Conservation (phyloP, 1,140 invertebrate genomes). For the Listronotus bonariensis region DNA sequence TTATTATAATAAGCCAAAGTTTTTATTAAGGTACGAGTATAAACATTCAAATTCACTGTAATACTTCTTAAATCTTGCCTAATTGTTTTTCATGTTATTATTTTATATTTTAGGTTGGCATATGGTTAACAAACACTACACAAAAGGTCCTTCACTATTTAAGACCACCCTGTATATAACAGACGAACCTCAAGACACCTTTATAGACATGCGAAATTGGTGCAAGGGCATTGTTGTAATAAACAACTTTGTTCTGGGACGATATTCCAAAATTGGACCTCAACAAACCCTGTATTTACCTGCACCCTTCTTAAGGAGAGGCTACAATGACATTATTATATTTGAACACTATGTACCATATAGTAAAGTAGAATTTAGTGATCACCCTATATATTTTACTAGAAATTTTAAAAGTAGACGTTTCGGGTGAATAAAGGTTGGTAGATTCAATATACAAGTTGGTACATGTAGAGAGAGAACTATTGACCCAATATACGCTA, state of each 20-base stretch:
- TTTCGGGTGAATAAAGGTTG: neutral
- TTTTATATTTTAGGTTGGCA: constrained; percentile 48
- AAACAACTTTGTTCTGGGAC: constrained; percentile 68
- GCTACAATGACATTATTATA: constrained; percentile 57
- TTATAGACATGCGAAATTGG: constrained; percentile 57
- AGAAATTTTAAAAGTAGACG: constrained; percentile 7
- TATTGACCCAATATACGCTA: no score
- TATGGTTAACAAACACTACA: constrained; percentile 47
- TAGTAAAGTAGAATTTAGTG: constrained; percentile 29
- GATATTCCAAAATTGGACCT: constrained; percentile 63
- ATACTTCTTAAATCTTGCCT: no score
- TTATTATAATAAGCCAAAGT: no score
- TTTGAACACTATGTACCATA: constrained; percentile 50
- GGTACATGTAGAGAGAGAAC: no score
- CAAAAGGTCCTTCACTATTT: constrained; percentile 49
- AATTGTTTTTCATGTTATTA: constrained; percentile 52
- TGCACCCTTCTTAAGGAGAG: constrained; percentile 59
- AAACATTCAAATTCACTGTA: no score
- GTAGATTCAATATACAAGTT: no score
- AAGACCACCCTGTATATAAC: constrained; percentile 41
- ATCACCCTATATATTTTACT: constrained; percentile 9
- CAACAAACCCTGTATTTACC: constrained; percentile 65
- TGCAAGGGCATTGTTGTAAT: constrained; percentile 65
- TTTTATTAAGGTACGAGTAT: no score
- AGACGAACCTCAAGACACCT: constrained; percentile 42